These are phyloP conservation scores for Apis laboriosa DNA, from an alignment of 1,140 invertebrate genomes.

Conservation along the genomic window DNA sequence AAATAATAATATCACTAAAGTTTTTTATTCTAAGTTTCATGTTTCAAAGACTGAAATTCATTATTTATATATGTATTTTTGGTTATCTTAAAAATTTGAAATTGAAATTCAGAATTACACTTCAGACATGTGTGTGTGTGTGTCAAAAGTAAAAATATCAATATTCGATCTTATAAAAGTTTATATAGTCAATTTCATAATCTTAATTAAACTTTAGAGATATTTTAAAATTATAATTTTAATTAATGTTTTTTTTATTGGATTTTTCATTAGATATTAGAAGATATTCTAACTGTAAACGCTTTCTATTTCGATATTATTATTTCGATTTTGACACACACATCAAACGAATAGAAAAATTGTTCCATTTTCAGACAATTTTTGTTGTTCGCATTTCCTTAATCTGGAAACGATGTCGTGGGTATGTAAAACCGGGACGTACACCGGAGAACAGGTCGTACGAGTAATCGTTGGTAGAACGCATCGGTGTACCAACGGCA, in stretches of 20 bases:
- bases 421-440: conserved; percentile 48
- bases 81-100: not conserved
- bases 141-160: not conserved
- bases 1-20: not conserved
- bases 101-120: not conserved
- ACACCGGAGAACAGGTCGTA: conserved; percentile 51
- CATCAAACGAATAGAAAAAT: not conserved
- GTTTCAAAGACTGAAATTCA: not conserved
- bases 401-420: conserved; percentile 48
- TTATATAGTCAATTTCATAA: not conserved
- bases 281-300: not conserved
- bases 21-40: not conserved
- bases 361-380: not conserved
- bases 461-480: conserved; percentile 37
- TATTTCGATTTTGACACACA: not conserved
- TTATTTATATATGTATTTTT: too few relatives aligned
- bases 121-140: not conserved
- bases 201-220: not conserved
- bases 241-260: not conserved
- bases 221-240: not conserved
- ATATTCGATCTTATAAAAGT: not conserved
- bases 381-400: conserved; percentile 37
- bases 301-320: not conserved
- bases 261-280: not conserved
- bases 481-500: conserved; percentile 35